Base-by-base conservation (phyloP, 2,888 invertebrate species). In the Microchrysa polita region DNA sequence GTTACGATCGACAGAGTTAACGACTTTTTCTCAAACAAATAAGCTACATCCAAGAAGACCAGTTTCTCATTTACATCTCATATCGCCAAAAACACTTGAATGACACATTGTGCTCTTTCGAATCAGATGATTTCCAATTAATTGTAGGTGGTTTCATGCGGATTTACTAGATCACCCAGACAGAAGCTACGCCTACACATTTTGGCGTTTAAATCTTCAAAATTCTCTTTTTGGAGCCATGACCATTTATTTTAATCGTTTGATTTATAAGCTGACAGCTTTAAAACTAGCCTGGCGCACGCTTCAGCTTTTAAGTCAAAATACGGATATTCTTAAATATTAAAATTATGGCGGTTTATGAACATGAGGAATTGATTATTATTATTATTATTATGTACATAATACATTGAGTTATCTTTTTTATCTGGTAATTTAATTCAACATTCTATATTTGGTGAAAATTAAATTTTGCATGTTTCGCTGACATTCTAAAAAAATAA, bases 181-280 rank as follows among this genome's bases (percentile, higher is more conserved):
- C 65, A 65, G 65, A 65, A 65, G 65, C 20, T 22, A 16, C 27
- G n/a, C 65, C 65, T 48, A 65, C 65, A 5, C 18, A 34, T 14
- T 4, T 48, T 22, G 12, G 1, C 12, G 65, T 20, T 10, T 48
- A 20, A 20, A 48, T 44, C 16, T 14, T 10, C 5, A 10, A 44
- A 65, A 1, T 44, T 48, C 4, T 14, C 18, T 20, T 20, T 65
- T 22, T 20, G 1, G 53, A 53, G 34, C 27, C 27, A 27, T 34
- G 14, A 55, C 20, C 2, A 48, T 34, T 52, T 48, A 27, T 27
- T 53, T 67, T 23, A 67, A 18, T 18, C 34, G 27, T 14, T 34
- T 67, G 52, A 67, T 67, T 67, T 67, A 67, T 67, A 14, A 67
- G 27, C 27, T 67, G 23, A 53, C 67, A 67, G 53, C n/a, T 67